Evolutionary conservation across 2,888 invertebrate genomes (phyloP), one percentile per base, ranked within the genome.

Genomic region (Lycia hirtaria): DNA sequence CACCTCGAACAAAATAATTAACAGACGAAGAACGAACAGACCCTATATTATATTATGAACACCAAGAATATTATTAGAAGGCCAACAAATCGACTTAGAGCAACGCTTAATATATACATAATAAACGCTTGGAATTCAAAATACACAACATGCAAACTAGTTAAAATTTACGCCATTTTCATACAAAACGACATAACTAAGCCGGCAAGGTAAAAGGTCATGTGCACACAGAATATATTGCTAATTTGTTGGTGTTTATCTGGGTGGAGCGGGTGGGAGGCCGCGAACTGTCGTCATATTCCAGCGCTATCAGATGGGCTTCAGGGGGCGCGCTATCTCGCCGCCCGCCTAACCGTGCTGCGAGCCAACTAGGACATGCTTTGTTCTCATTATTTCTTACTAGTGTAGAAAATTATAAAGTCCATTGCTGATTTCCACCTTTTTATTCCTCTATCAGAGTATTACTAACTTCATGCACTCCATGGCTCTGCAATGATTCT

Each of bases 261-360:
- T 69, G 65, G 62, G 56, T 59, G 63, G 62, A 67, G 60, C 65
- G 61, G 52, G 68, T 66, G 75, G 80, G 72, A 78, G 82, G 78
- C 77, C 74, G 85, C 79, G 76, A 87, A 87, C 83, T 87, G 88
- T 88, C 86, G 85, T 87, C 87, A 79, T 88, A 85, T 82, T 81
- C 81, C 77, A 78, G 73, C 73, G 77, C 68, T 87, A 88, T 88
- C 88, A 65, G 87, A 87, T 87, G 73, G 80, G 73, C 68, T 69
- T 73, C 75, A 73, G 60, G 64, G 76, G 77, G 81, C 62, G 64
- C 68, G 68, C 72, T 79, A 83, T 43, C 50, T 53, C 52, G 67
- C 72, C 67, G 71, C 71, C 72, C 67, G 64, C 62, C 56, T n/a
- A n/a, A n/a, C n/a, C 56, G 48, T 44, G 56, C 9, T 37, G 19